Evolutionary conservation across 2,888 invertebrate genomes (phyloP).

Genomic region (Chalcis sispes): DNA sequence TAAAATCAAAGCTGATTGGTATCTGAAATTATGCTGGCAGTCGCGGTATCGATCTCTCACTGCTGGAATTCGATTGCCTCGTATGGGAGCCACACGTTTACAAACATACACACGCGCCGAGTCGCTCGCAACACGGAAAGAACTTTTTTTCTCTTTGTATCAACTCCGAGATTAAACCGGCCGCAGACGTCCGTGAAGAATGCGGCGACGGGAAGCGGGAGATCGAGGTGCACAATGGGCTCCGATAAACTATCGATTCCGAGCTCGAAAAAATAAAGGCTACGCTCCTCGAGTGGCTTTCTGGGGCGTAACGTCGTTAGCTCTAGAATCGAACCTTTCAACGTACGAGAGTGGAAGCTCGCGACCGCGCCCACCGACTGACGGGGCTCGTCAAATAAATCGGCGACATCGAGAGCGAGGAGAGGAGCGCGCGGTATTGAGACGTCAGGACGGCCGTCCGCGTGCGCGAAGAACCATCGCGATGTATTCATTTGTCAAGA

Average conservation of each 20-base stretch:
- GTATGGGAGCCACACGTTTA: constrained; percentile 12
- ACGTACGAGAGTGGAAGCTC: background rate
- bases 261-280: constrained; percentile 37
- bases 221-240: constrained; percentile 64
- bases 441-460: background rate
- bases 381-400: constrained; percentile 72
- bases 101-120: background rate
- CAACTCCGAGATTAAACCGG: constrained; percentile 51
- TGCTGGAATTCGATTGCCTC: constrained; percentile 53
- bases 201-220: constrained; percentile 32
- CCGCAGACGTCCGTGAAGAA: constrained; percentile 48
- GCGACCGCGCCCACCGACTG: constrained; percentile 22
- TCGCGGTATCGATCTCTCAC: constrained; percentile 53
- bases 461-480: constrained; percentile 68
- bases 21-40: constrained; percentile 54
- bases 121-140: constrained; percentile 7
- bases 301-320: constrained; percentile 28
- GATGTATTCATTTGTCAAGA: constrained; percentile 71
- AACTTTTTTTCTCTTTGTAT: constrained; percentile 36
- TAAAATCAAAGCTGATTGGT: constrained; percentile 54
- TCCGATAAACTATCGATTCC: constrained; percentile 70
- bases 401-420: constrained; percentile 72
- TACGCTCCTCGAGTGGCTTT: background rate
- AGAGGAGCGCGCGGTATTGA: constrained; percentile 58
- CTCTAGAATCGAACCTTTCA: constrained; percentile 14